A percentile compares a stretch with the other conserved stretches of the same genome.
phyloP scores from a whole-genome alignment of 2,888 invertebrate genomes.

The Drosophila recens region DNA sequence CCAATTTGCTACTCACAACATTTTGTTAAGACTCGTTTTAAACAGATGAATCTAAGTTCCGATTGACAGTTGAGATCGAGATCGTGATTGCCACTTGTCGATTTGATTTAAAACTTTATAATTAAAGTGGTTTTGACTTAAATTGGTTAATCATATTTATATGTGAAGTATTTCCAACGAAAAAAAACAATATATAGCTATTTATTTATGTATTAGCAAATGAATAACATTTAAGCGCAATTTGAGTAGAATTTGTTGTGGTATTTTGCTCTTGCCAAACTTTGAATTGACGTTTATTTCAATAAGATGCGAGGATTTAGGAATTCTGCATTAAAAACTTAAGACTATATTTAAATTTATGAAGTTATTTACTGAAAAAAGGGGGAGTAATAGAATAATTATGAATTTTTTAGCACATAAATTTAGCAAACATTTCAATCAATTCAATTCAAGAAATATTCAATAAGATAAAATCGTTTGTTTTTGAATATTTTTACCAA shows the following conservation, averaged over 20 bases:
- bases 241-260: constrained; percentile 47
- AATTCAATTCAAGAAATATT: neutral
- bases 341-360: too few relatives aligned
- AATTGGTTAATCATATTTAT: constrained; percentile 78
- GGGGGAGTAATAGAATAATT: too few relatives aligned
- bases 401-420: too few relatives aligned
- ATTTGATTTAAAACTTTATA: constrained; percentile 60
- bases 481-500: neutral
- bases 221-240: constrained; percentile 35
- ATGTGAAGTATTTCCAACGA: constrained; percentile 56
- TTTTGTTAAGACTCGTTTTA: constrained; percentile 24
- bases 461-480: neutral
- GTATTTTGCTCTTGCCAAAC: constrained; percentile 21
- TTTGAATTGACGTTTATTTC: constrained; percentile 35
- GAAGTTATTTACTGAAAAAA: too few relatives aligned
- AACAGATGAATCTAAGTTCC: constrained; percentile 35
- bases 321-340: neutral
- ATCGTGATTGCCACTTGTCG: constrained; percentile 48
- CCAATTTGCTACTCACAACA: neutral
- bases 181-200: constrained; percentile 16
- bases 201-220: constrained; percentile 9
- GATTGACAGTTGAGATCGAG: constrained; percentile 39
- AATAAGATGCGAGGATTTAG: constrained; percentile 49
- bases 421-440: too few relatives aligned
- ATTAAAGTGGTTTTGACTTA: constrained; percentile 80